A percentile compares a stretch with the other conserved stretches of the same genome.
These are phyloP conservation scores for Hipposideros armiger DNA, from an alignment of 2,113 vertebrate species.

Conservation along the genomic window DNA sequence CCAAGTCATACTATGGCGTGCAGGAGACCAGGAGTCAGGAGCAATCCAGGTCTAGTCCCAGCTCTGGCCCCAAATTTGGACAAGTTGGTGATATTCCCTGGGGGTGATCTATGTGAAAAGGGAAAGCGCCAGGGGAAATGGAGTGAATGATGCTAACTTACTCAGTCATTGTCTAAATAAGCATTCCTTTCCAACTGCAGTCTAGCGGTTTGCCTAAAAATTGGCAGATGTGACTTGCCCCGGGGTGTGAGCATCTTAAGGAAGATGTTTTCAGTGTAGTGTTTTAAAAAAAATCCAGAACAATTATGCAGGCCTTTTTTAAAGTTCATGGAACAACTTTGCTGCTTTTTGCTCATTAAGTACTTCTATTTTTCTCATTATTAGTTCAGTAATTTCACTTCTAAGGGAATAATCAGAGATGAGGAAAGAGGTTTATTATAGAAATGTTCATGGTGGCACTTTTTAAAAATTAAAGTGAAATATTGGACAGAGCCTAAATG, in stretches of 20 bases:
- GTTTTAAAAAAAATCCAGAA: slow-evolving; percentile 71
- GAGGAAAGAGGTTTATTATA: slow-evolving; percentile 51
- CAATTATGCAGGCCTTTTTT: slow-evolving; percentile 71
- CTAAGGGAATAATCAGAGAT: slow-evolving; percentile 58
- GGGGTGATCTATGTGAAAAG: neutral
- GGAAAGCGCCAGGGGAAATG: neutral
- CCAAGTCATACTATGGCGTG: neutral
- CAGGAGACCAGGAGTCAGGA: neutral
- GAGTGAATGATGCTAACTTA: neutral
- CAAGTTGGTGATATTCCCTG: neutral
- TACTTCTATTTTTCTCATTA: slow-evolving; percentile 69
- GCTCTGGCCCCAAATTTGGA: neutral
- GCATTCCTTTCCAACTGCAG: slow-evolving; percentile 64
- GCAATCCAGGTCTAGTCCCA: neutral
- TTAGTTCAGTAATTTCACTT: slow-evolving; percentile 62
- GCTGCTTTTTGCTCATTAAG: slow-evolving; percentile 63
- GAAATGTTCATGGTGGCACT: slow-evolving; percentile 19
- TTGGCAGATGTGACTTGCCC: slow-evolving; percentile 77
- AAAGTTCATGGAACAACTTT: slow-evolving; percentile 69
- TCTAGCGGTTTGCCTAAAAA: slow-evolving; percentile 38
- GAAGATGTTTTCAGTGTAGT: slow-evolving; percentile 69
- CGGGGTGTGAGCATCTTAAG: slow-evolving; percentile 67
- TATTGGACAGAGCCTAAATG: slow-evolving; percentile 70
- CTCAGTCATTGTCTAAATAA: slow-evolving; percentile 68
- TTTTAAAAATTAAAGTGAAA: slow-evolving; percentile 64